Evolutionary conservation across 2,888 invertebrate genomes (phyloP).

Genomic region (Alentia gelatinosa): DNA sequence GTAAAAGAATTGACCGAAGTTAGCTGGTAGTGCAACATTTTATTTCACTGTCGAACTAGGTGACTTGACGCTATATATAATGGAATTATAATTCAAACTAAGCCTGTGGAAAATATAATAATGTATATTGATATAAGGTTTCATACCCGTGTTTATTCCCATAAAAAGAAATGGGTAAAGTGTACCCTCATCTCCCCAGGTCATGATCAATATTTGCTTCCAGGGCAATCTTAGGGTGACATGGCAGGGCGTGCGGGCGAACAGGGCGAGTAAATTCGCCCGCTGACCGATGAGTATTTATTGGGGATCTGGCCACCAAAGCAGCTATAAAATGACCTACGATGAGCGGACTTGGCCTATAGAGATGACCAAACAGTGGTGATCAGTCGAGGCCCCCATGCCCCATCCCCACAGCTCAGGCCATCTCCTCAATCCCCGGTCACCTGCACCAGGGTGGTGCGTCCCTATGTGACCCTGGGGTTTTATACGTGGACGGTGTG

Average conservation of each 20-base stretch:
- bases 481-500: neutral
- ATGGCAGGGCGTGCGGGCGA: neutral
- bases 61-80: neutral
- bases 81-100: too few species aligned
- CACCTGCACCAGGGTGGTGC: too few species aligned
- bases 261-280: neutral
- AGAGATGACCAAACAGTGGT: neutral
- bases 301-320: conserved; percentile 13
- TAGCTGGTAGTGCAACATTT: neutral
- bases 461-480: neutral
- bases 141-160: too few species aligned
- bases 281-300: conserved; percentile 36
- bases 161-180: too few species aligned
- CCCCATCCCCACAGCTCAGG: neutral
- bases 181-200: too few species aligned
- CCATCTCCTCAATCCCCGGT: too few species aligned
- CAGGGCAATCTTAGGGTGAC: neutral
- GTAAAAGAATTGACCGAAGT: neutral
- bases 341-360: neutral
- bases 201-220: too few species aligned
- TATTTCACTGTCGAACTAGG: neutral
- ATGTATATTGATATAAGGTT: too few species aligned
- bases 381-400: neutral
- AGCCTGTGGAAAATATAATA: too few species aligned
- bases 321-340: conserved; percentile 44